Evolutionary conservation across 2,113 vertebrate genomes (phyloP), one percentile per base, ranked within the genome.

Genomic region (Oncorhynchus tshawytscha): DNA sequence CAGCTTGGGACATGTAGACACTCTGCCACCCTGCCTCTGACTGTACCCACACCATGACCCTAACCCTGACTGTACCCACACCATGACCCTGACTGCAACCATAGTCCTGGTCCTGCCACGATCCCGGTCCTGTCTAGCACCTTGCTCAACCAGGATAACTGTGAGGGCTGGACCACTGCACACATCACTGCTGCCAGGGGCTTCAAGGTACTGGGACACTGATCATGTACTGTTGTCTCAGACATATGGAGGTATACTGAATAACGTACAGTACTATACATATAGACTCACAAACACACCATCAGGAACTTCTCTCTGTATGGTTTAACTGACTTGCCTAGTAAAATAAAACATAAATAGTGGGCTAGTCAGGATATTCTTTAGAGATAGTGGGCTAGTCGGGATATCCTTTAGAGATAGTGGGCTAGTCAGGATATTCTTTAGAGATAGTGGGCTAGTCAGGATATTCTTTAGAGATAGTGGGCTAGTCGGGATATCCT

Each of bases 161-260:
- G 87, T 67, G 96, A 98, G 16, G 96, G 97, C 69, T 98, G 97
- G 97, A 99, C 96, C 3, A 95, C 97, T 81, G 96, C 97, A 49
- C 97, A 97, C 71, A 95, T 96, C 86, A 96, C 97, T 70, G 97
- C 97, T 51, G 96, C 96, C 24, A 95, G 95, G 82, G 97, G 97
- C 76, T 95, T 96, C 90, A 98, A 98, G 96, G 97, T 98, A 74
- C 39, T 45, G 0, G 25, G 24, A n/a, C 27, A 27, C 24, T 15
- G 12, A 25, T 45, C 39, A 18, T 20, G 9, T 16, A 45, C 15
- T 51, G 49, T 18, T 16, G 16, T 15, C 16, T 54, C 51, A 12
- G 39, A 45, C 39, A 18, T 18, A 18, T 18, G 16, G 16, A 54
- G 12, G 51, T 18, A 5, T 15, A 54, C 12, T 54, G 51, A 15